Evolutionary conservation across 2,797 vertebrate genomes (phyloP), one percentile per base, ranked within the genome.

Genomic region (Coccyzus lansbergi): DNA sequence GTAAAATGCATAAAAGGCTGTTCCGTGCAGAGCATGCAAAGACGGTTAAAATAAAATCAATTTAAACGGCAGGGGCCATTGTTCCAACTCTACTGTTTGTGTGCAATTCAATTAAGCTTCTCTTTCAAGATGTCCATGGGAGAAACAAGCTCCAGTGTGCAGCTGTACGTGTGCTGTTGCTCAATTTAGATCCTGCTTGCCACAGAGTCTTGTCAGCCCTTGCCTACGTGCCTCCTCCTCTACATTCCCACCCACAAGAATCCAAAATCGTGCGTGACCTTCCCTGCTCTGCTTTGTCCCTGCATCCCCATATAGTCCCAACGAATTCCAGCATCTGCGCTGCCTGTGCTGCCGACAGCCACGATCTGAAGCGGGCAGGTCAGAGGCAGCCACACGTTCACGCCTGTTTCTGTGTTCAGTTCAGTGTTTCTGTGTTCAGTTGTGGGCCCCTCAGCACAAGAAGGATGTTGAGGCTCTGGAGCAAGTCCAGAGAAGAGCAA

Each of bases 231-330:
- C 38, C 81, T 79, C 74, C 67, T 76, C 51, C 72, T 83, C 85
- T 76, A 24, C 59, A 90, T 91, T 91, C 77, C 95, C 83, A 94
- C 91, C 90, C 90, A 94, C 95, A 72, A 80, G 92, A 93, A 76
- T 28, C 31, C 67, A 91, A 91, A 96, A 34, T 77, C 0, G 4
- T 18, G 80, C 34, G 63, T 96, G 93, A 92, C 91, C 90, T 94
- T 90, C 74, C 70, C 48, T 28, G 12, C 59, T 79, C 74, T 83
- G 84, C 81, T 83, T 53, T 72, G 62, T 84, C 83, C 80, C 20
- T 16, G 38, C 24, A 82, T 36, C 44, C 60, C 40, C 63, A 60
- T 25, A 62, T 5, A 69, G 59, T 62, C 19, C 2, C 1, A 86
- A 83, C 42, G 69, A 91, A 93, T 49, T 86, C 80, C 80, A 88